A percentile compares a stretch with the other conserved stretches of the same genome.
These are phyloP conservation scores for Caenorhabditis elegans DNA, from an alignment of 1,140 invertebrate species.

Conservation along the genomic window DNA sequence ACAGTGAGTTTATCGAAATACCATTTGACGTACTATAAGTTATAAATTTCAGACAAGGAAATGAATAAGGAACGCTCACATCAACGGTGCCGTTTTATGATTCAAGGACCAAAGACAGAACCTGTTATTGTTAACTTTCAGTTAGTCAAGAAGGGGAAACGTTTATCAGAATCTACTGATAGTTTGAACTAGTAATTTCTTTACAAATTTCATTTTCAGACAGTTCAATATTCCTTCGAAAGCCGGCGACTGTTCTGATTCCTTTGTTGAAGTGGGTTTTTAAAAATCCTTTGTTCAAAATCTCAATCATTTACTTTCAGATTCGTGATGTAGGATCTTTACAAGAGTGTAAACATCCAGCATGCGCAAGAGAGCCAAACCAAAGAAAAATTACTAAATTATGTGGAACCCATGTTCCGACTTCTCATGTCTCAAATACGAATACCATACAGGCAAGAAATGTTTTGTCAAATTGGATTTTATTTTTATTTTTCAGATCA, in stretches of 20 bases:
- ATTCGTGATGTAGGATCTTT: conserved; percentile 58
- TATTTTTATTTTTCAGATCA: background rate
- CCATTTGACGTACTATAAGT: background rate
- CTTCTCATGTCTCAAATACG: conserved; percentile 41
- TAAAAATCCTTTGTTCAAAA: no score
- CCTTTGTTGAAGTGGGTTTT: conserved; percentile 53
- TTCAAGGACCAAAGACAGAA: background rate
- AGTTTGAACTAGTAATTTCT: no score
- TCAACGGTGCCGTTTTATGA: conserved; percentile 38
- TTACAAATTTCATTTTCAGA: no score
- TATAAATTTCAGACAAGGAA: background rate
- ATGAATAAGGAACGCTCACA: background rate
- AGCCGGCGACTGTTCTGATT: conserved; percentile 54
- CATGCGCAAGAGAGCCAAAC: conserved; percentile 50
- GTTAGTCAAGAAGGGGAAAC: background rate
- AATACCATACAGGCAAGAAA: conserved; percentile 16
- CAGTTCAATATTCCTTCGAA: conserved; percentile 57
- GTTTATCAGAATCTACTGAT: no score
- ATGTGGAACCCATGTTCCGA: conserved; percentile 50
- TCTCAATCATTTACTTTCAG: background rate
- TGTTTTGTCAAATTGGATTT: background rate
- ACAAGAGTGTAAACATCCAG: conserved; percentile 59
- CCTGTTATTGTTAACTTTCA: conserved; percentile 26
- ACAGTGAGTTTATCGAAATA: background rate
- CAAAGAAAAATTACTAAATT: conserved; percentile 35